Evolutionary conservation across 30 jellyfish, hydroid and myxozoan species (phyloP).

Genomic region (Mastigias papua): DNA sequence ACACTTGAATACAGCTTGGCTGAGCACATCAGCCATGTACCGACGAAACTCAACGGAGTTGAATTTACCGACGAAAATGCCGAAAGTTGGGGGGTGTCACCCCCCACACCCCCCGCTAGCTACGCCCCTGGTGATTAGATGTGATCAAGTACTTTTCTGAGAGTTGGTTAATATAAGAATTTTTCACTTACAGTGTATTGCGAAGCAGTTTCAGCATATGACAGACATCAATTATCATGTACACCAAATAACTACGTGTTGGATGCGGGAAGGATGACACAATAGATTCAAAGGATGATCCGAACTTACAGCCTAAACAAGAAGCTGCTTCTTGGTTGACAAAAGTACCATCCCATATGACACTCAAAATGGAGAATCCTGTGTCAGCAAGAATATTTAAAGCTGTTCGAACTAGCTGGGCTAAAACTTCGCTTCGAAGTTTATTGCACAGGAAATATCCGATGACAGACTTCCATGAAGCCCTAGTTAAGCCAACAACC

Average conservation of each 20-base stretch:
- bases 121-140: too few relatives aligned
- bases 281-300: not conserved
- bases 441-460: slow-evolving; percentile 42
- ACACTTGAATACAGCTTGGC: too few relatives aligned
- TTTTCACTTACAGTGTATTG: slow-evolving; percentile 52
- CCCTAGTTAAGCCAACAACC: slow-evolving; percentile 23
- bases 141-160: slow-evolving; percentile 27
- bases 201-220: slow-evolving; percentile 65
- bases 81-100: too few relatives aligned
- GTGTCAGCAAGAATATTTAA: slow-evolving; percentile 51
- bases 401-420: slow-evolving; percentile 10
- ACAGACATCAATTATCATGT: slow-evolving; percentile 45
- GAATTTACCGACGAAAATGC: too few relatives aligned
- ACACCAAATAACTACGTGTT: slow-evolving; percentile 35
- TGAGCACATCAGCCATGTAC: too few relatives aligned
- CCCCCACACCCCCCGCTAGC: too few relatives aligned
- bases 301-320: slow-evolving; percentile 44
- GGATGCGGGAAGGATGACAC: slow-evolving; percentile 23
- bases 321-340: not conserved
- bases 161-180: too few relatives aligned
- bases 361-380: slow-evolving; percentile 17
- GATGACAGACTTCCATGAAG: slow-evolving; percentile 36
- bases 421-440: slow-evolving; percentile 11
- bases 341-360: slow-evolving; percentile 57
- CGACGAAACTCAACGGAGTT: too few relatives aligned